These are phyloP conservation scores for Arvicanthis niloticus DNA, from an alignment of 2,113 vertebrate genomes.

Conservation along the genomic window DNA sequence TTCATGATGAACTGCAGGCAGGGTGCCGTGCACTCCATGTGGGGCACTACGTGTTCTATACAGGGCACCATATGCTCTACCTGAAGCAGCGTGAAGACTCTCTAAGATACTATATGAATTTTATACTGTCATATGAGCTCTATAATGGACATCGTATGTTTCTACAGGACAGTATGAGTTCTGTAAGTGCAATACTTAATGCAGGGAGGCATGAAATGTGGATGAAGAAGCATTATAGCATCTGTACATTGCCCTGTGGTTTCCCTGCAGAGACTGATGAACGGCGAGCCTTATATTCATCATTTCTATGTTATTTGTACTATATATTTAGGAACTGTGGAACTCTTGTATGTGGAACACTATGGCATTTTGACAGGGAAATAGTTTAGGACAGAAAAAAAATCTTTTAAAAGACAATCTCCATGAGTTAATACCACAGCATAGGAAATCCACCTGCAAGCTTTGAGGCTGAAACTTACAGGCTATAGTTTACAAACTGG, in stretches of 20 bases:
- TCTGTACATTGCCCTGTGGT: not conserved
- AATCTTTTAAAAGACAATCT: not conserved
- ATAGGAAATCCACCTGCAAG: not conserved
- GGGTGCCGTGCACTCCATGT: not conserved
- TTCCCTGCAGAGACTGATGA: not conserved
- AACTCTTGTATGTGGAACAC: not conserved
- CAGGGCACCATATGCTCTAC: not conserved
- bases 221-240: not conserved
- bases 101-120: not conserved
- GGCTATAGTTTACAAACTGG: not conserved
- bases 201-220: not conserved
- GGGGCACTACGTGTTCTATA: too few species aligned
- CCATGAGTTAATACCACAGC: not conserved
- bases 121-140: not conserved
- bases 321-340: not conserved
- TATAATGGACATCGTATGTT: not conserved
- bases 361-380: not conserved
- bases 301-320: not conserved
- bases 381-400: not conserved
- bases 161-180: not conserved
- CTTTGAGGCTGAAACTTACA: not conserved
- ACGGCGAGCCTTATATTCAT: not conserved
- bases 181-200: not conserved
- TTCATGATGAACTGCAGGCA: not conserved
- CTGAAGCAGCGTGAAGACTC: not conserved